A percentile compares a stretch with the other conserved stretches of the same genome.
Conservation (phyloP, 2,113 vertebrate species). For the Athene cunicularia region DNA sequence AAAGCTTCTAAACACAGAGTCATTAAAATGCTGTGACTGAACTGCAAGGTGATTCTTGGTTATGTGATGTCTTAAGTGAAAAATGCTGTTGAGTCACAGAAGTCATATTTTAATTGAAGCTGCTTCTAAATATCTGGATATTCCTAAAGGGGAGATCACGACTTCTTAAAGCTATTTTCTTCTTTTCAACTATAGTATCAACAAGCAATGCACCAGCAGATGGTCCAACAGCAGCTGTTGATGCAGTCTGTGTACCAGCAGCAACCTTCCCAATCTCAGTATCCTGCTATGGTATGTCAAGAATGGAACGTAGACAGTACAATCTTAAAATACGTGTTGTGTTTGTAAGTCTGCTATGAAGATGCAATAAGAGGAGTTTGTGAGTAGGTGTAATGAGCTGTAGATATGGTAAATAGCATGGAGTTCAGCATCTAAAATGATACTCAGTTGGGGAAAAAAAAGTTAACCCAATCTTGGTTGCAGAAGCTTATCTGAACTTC, state of each 20-base stretch:
- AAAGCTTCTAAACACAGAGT: background rate
- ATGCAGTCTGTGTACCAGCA: constrained; percentile 87
- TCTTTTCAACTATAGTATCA: constrained; percentile 79
- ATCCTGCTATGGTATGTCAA: constrained; percentile 85
- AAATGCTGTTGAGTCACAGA: background rate
- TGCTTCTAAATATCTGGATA: background rate
- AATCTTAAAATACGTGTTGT: rapidly evolving
- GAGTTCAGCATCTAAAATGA: background rate
- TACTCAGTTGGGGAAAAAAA: background rate
- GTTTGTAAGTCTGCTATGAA: background rate
- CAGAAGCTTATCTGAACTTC: background rate
- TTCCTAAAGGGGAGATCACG: background rate
- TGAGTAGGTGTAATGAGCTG: background rate
- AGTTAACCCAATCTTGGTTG: background rate
- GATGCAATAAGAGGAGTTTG: background rate
- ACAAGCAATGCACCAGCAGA: constrained; percentile 87
- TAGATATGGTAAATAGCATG: background rate
- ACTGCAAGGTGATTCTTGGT: background rate
- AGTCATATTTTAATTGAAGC: background rate
- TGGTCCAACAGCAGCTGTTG: constrained; percentile 88
- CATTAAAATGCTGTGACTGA: background rate
- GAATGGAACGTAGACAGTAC: too few species aligned
- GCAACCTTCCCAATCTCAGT: constrained; percentile 73
- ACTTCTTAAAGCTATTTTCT: background rate
- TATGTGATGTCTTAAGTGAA: background rate